A percentile compares a stretch with the other conserved stretches of the same genome.
These are phyloP conservation scores for Ecdyonurus torrentis DNA, from an alignment of 2,888 invertebrate genomes.

Conservation along the genomic window DNA sequence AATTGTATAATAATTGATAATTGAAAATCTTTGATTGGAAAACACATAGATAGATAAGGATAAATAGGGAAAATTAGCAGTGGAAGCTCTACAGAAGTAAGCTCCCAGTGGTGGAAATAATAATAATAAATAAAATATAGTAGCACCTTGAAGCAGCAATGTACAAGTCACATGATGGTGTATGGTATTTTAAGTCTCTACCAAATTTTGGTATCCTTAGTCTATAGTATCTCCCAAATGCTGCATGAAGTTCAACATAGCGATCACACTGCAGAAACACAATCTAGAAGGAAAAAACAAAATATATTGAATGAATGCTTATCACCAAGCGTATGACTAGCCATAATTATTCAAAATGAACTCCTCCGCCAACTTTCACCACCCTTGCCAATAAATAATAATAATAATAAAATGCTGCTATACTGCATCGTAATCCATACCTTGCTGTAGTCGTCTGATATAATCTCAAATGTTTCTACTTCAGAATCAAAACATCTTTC, in stretches of 20 bases:
- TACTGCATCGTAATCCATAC: conserved; percentile 27
- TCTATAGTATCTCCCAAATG: conserved; percentile 79
- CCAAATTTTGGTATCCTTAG: conserved; percentile 90
- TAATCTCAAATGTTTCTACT: conserved; percentile 78
- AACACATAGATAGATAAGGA: no score
- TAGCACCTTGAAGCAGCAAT: conserved; percentile 80
- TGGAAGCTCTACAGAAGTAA: no score
- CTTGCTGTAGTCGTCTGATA: conserved; percentile 95
- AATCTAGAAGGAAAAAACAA: conserved; percentile 39
- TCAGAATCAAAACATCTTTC: conserved; percentile 96
- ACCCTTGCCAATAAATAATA: background rate
- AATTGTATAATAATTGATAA: no score
- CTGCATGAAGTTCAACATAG: conserved; percentile 89
- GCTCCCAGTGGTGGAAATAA: no score
- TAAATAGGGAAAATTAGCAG: no score
- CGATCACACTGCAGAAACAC: conserved; percentile 81
- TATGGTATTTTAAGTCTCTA: conserved; percentile 81
- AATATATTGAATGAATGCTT: no score
- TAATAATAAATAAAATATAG: no score
- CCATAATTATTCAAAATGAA: background rate
- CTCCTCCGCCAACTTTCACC: background rate
- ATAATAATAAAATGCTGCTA: background rate
- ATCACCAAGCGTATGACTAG: conserved; percentile 8
- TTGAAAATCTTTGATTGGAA: no score
- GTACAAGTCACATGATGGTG: conserved; percentile 78